Evolutionary conservation across 2,113 vertebrate species (phyloP), one percentile per base, ranked within the genome.

Genomic region (Hepsetus odoe): DNA sequence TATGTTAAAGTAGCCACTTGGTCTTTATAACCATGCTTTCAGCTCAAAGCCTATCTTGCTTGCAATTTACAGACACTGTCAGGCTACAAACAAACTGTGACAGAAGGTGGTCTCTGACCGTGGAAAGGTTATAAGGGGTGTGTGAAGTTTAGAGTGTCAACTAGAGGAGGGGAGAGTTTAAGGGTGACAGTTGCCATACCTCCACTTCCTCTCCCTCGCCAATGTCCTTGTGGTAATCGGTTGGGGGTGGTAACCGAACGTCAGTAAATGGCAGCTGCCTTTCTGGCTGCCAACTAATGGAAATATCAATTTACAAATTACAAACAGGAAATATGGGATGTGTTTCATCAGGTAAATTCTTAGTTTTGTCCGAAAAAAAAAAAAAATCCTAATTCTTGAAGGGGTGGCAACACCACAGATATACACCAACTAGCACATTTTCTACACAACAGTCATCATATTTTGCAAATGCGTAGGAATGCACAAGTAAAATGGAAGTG

Each of bases 161-260:
- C 24, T 35, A 8, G 22, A 56, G 44, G 40, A 56, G 13, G 35
- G 28, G 28, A 44, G 11, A n/a, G 40, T 58, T 74, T 51, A 12
- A 61, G 38, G 20, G 75, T 65, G 6, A 53, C 30, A 0, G 40
- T 40, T 24, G 65, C 1, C 91, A 90, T 91, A 97, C 96, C 95
- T 97, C 96, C 62, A 97, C 96, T 68, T 97, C 95, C 79, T 97
- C 95, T 62, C 95, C 96, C 90, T 97, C 96, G 0, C 90, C 91
- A 32, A 97, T 97, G 33, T 97, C 95, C 84, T 95, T 95, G 87
- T 92, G 83, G 88, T 94, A 96, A 74, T 96, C 95, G 0, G 92
- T 56, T 2, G 95, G 95, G 74, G 95, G 95, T 6, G 96, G 96
- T 81, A 97, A 91, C 86, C 96, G 91, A 38, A 97, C 95, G 24